Conservation (phyloP, 1,140 invertebrate species). For the Bombus waltoni region DNA sequence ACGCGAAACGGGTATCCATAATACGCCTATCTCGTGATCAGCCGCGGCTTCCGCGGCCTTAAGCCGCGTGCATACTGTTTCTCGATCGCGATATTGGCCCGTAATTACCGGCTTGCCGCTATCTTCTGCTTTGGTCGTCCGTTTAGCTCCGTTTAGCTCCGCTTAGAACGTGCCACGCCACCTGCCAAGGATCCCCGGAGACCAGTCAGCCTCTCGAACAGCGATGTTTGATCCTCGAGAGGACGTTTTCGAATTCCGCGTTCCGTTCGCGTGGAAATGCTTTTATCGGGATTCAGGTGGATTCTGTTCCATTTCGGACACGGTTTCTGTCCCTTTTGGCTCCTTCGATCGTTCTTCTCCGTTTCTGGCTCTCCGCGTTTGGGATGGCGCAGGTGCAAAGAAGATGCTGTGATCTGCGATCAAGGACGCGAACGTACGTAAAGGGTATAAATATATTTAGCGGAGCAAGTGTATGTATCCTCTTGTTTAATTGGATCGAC, state of each 20-base stretch:
- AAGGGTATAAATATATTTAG: too few relatives aligned
- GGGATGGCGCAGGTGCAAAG: too few relatives aligned
- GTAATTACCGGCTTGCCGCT: constrained; percentile 72
- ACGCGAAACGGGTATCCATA: constrained; percentile 73
- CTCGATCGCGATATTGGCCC: constrained; percentile 76
- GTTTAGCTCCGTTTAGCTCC: constrained; percentile 39
- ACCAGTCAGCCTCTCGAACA: constrained; percentile 59
- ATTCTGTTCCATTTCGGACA: background rate
- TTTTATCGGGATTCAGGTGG: background rate
- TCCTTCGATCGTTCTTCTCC: background rate
- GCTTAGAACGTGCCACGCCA: constrained; percentile 70
- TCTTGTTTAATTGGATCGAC: too few relatives aligned
- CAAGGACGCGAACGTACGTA: too few relatives aligned
- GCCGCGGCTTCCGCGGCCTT: constrained; percentile 55
- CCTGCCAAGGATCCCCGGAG: constrained; percentile 62
- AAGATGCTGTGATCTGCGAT: too few relatives aligned
- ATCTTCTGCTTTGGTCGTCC: constrained; percentile 44
- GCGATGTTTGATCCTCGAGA: constrained; percentile 35
- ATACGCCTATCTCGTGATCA: constrained; percentile 79
- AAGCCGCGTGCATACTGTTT: constrained; percentile 66
- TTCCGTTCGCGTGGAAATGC: background rate
- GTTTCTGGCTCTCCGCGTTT: too few relatives aligned
- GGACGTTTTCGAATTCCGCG: background rate
- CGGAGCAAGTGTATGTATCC: too few relatives aligned
- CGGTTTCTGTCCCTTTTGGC: background rate